Base-by-base conservation (phyloP, 92 coral and sea anemone species). In the Muricea muricata region DNA sequence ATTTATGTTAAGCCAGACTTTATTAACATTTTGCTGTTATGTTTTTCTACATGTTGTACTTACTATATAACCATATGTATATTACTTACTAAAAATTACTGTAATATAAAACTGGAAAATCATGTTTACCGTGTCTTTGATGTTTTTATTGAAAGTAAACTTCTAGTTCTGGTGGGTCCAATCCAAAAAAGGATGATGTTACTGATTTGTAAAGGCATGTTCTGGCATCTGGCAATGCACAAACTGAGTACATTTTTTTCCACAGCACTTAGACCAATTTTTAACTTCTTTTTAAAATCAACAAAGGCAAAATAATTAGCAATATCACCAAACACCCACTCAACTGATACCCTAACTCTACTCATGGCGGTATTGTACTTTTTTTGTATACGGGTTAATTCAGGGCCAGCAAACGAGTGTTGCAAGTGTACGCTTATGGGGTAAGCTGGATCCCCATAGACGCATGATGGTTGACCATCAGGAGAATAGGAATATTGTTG, bases 401-500 rank as follows among this genome's bases (percentile, higher is more conserved):
- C 6, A 6, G 23, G 65, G 6, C 65, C 65, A 7, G 7, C n/a
- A 20, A 55, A 55, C n/a, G 65, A 21, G 24, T 20, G 65, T 55
- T 55, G 65, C 24, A 55, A 5, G 23, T 55, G 65, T 21, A 55
- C 65, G n/a, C 65, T 20, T 9, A 55, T 55, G 23, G 65, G 65
- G 65, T 55, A 55, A 5, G 65, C 65, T 55, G 65, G 65, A 20
- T 55, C 65, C 6, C 65, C 65, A n/a, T 55, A 55, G 5, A 55
- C 17, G n/a, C 65, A 55, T 21, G 74, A 29, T 0, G 84, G 75
- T 13, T 29, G 33, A 33, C 88, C 88, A 69, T 41, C 17, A 3
- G 35, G 81, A 20, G 81, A 47, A 39, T 35, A 25, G 24, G 83
- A 84, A 28, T 83, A 83, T 1, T 63, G 34, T 35, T 66, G 48